Evolutionary conservation across 1,140 invertebrate species (phyloP).

Genomic region (Trichonephila clavipes): DNA sequence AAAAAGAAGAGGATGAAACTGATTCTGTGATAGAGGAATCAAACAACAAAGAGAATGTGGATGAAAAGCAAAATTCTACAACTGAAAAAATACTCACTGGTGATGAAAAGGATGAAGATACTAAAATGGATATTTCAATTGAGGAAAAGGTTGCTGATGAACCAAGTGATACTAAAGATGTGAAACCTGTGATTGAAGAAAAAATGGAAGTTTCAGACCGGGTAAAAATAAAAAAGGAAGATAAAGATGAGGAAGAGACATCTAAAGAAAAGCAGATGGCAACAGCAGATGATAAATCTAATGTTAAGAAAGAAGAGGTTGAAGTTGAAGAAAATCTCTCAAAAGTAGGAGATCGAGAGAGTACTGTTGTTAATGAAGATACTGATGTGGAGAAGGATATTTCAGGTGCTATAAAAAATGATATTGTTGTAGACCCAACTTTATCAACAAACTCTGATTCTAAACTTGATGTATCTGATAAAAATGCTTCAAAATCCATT

Average conservation of each 20-base stretch:
- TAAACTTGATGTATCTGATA: slow-evolving; percentile 78
- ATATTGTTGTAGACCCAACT: slow-evolving; percentile 79
- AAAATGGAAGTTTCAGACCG: slow-evolving; percentile 77
- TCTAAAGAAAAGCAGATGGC: slow-evolving; percentile 28
- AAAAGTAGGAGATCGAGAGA: background rate
- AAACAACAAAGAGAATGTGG: background rate
- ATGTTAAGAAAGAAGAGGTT: background rate
- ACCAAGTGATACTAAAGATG: background rate
- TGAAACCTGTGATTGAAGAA: slow-evolving; percentile 24
- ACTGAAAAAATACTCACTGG: slow-evolving; percentile 12
- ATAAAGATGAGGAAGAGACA: slow-evolving; percentile 58
- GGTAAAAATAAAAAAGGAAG: slow-evolving; percentile 80
- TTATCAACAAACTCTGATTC: slow-evolving; percentile 82
- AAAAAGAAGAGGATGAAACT: slow-evolving; percentile 25
- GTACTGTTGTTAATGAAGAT: slow-evolving; percentile 5
- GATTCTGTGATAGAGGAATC: slow-evolving; percentile 45
- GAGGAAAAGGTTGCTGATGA: slow-evolving; percentile 65
- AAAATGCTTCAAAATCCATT: slow-evolving; percentile 15
- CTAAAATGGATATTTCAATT: slow-evolving; percentile 21
- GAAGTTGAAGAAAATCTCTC: background rate
- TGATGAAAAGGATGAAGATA: slow-evolving; percentile 55
- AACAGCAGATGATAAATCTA: background rate
- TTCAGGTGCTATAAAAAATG: slow-evolving; percentile 79
- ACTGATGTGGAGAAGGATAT: slow-evolving; percentile 39
- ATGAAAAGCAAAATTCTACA: slow-evolving; percentile 12